Conservation (phyloP, 1,140 invertebrate genomes). For the Pemphigus obesinymphae region DNA sequence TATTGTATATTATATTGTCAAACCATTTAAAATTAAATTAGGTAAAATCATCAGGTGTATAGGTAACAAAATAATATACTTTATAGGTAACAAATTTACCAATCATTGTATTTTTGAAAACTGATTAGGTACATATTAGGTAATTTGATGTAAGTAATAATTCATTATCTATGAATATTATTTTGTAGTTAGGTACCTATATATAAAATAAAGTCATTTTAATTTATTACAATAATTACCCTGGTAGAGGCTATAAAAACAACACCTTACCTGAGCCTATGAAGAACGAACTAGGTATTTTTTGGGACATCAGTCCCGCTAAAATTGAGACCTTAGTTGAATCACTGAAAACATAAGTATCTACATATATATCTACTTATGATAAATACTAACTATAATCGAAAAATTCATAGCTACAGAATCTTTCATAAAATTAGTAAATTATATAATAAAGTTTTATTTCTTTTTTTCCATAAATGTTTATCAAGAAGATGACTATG, state of each 20-base stretch:
- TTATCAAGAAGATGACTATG: constrained; percentile 26
- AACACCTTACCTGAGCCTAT: constrained; percentile 17
- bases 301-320: constrained; percentile 1
- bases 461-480: background rate
- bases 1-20: too few species aligned
- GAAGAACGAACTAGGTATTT: constrained; percentile 2
- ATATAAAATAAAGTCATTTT: background rate
- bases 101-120: too few species aligned
- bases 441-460: too few species aligned
- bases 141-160: too few species aligned
- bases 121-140: too few species aligned
- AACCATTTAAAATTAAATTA: too few species aligned
- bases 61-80: too few species aligned
- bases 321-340: background rate
- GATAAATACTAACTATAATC: constrained; percentile 18
- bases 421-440: constrained; percentile 5
- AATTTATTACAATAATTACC: background rate
- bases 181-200: too few species aligned
- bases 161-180: too few species aligned
- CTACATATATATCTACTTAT: constrained; percentile 13
- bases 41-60: too few species aligned
- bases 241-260: constrained; percentile 1
- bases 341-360: constrained; percentile 26
- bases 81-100: too few species aligned
- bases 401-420: constrained; percentile 3